Conservation (phyloP, 2,797 vertebrate genomes). For the Sciurus vulgaris region DNA sequence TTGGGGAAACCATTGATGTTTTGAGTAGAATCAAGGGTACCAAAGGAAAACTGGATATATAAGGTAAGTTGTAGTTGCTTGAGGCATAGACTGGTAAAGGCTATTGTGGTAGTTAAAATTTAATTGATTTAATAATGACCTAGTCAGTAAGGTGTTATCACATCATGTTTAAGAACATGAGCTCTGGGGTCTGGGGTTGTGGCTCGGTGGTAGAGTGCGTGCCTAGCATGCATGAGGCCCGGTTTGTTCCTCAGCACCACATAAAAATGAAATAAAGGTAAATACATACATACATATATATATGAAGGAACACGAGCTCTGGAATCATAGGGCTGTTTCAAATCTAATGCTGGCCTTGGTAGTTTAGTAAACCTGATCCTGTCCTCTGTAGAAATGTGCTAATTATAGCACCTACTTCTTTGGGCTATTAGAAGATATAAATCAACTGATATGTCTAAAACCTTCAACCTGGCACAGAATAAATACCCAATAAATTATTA, state of each 20-base stretch:
- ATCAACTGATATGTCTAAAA: slow-evolving; percentile 58
- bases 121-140: neutral
- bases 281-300: too few relatives aligned
- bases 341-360: neutral
- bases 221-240: too few relatives aligned
- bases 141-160: neutral
- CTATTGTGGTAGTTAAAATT: slow-evolving; percentile 6
- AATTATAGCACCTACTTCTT: slow-evolving; percentile 5
- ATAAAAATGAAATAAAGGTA: too few relatives aligned
- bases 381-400: slow-evolving; percentile 22
- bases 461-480: neutral
- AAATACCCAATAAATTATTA: slow-evolving; percentile 52
- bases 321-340: slow-evolving; percentile 52
- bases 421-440: slow-evolving; percentile 10
- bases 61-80: neutral
- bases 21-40: slow-evolving; percentile 43
- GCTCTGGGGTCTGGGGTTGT: neutral
- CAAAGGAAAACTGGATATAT: neutral
- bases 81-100: slow-evolving; percentile 3
- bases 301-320: slow-evolving; percentile 24
- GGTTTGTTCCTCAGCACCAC: too few relatives aligned
- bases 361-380: slow-evolving; percentile 23
- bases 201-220: too few relatives aligned
- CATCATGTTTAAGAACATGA: slow-evolving; percentile 28
- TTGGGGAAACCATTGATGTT: slow-evolving; percentile 28